Percentiles rank a stretch among this genome's conserved stretches.
These are phyloP conservation scores for Acanthurus lineatus DNA, from an alignment of 2,797 vertebrate species.

Conservation along the genomic window DNA sequence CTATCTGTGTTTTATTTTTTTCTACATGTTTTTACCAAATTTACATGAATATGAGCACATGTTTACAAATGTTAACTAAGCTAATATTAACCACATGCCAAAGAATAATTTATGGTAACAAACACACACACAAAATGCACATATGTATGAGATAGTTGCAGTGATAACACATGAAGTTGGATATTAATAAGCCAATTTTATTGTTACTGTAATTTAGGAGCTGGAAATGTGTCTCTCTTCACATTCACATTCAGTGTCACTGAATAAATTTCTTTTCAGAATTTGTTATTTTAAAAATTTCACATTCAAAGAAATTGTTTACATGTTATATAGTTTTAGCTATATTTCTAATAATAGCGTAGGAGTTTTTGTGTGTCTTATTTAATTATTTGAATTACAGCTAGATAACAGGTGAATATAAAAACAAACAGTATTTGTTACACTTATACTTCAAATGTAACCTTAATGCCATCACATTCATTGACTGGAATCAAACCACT, in stretches of 20 bases:
- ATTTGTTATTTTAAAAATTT: no score
- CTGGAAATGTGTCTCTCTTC: no score
- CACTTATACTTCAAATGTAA: neutral
- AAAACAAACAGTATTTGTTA: neutral
- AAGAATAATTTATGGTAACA: neutral
- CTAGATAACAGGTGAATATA: neutral
- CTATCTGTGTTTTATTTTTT: neutral
- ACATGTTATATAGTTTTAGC: no score
- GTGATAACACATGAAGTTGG: no score
- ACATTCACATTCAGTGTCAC: no score
- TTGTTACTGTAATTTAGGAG: no score
- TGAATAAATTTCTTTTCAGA: no score
- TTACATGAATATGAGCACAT: neutral
- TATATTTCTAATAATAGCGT: neutral
- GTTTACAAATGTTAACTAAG: neutral
- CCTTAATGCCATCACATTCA: neutral
- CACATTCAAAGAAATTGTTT: no score
- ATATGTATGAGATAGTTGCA: neutral
- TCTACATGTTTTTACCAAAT: neutral
- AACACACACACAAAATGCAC: no score
- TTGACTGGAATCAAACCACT: neutral
- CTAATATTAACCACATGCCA: neutral
- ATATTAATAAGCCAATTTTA: no score
- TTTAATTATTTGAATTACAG: neutral
- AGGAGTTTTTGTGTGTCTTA: neutral